Evolutionary conservation across 2,797 vertebrate genomes (phyloP).

Genomic region (Brachyrhaphis roseni): DNA sequence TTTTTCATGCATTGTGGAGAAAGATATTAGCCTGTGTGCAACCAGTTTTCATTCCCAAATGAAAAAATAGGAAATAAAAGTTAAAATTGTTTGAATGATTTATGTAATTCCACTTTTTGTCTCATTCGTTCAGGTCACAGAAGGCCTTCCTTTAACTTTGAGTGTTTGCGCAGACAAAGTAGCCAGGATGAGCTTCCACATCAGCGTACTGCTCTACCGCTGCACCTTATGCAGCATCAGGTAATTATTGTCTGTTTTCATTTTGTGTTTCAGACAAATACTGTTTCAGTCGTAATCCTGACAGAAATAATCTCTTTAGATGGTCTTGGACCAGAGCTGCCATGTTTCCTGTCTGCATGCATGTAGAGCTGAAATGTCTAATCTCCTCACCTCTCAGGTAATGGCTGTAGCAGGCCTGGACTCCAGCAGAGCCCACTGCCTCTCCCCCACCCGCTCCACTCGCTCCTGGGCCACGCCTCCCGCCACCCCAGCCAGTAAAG

Average conservation of each 20-base stretch:
- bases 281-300: neutral
- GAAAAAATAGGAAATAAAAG: neutral
- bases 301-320: neutral
- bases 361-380: neutral
- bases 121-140: conserved; percentile 78
- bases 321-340: neutral
- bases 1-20: neutral
- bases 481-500: conserved; percentile 89
- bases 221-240: conserved; percentile 99
- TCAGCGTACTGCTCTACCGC: conserved; percentile 92
- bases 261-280: neutral
- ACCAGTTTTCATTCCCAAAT: neutral
- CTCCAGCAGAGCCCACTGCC: conserved; percentile 93
- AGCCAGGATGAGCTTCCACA: conserved; percentile 94
- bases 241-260: conserved; percentile 70
- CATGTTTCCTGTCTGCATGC: neutral
- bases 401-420: conserved; percentile 98
- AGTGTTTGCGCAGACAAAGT: conserved; percentile 96
- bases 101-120: conserved; percentile 25
- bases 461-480: conserved; percentile 98
- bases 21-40: neutral
- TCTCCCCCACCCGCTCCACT: conserved; percentile 94
- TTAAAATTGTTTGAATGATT: neutral
- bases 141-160: conserved; percentile 98
- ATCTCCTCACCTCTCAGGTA: conserved; percentile 79